A percentile compares a stretch with the other conserved stretches of the same genome.
Evolutionary conservation across 2,797 vertebrate genomes (phyloP).

Genomic region (Pseudocheirus occidentalis): DNA sequence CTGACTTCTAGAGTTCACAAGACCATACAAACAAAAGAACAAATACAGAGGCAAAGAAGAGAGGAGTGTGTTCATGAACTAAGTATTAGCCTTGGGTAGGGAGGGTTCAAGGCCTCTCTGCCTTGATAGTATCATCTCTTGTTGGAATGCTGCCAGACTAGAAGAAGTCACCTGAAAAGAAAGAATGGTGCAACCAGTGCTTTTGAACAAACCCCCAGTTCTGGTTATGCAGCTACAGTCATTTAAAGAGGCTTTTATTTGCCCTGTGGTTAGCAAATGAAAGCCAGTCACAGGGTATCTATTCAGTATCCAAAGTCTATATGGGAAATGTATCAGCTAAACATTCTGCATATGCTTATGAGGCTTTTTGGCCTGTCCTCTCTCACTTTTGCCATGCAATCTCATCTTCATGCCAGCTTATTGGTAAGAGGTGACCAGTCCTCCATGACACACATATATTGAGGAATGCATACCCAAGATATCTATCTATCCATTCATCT

Average conservation of each 20-base stretch:
- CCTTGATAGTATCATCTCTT: neutral
- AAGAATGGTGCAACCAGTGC: neutral
- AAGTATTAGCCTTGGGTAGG: neutral
- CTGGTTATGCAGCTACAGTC: neutral
- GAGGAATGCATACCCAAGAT: neutral
- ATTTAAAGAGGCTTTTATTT: neutral
- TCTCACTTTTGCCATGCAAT: neutral
- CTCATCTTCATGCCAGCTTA: neutral
- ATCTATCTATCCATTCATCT: too few relatives aligned
- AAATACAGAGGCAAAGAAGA: neutral
- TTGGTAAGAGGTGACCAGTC: neutral
- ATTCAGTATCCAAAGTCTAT: neutral
- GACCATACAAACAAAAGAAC: neutral
- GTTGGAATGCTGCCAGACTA: neutral
- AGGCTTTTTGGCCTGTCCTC: neutral
- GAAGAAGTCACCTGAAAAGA: neutral
- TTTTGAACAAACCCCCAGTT: neutral
- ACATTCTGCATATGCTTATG: neutral
- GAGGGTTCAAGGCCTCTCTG: too few relatives aligned
- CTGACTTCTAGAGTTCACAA: neutral
- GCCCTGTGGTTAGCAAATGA: neutral
- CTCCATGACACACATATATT: neutral
- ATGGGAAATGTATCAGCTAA: neutral
- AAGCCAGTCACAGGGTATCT: neutral
- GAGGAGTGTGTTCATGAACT: neutral